These are phyloP conservation scores for Drosophila grimshawi DNA, from an alignment of 1,140 invertebrate genomes.

Conservation along the genomic window DNA sequence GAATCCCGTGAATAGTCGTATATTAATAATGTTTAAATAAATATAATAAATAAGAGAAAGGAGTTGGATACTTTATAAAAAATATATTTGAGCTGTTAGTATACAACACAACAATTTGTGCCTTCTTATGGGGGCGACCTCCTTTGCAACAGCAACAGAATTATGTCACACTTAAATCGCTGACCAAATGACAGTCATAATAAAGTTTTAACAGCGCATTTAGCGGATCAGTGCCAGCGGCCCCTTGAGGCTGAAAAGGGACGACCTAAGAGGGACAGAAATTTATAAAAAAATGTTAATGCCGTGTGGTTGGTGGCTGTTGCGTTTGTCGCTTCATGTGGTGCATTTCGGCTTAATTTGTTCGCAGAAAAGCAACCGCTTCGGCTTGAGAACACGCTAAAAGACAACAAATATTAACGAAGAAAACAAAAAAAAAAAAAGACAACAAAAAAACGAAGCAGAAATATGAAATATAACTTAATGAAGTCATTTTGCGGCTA, in stretches of 20 bases:
- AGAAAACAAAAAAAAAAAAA: no score
- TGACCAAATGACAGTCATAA: constrained; percentile 59
- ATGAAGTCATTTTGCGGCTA: constrained; percentile 82
- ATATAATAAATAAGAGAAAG: no score
- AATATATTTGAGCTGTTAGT: not conserved
- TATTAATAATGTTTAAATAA: not conserved
- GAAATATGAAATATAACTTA: constrained; percentile 72
- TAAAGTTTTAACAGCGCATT: constrained; percentile 77
- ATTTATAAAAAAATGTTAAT: constrained; percentile 42
- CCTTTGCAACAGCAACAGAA: constrained; percentile 45
- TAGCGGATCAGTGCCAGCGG: constrained; percentile 61
- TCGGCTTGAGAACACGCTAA: constrained; percentile 17
- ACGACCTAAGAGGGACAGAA: not conserved
- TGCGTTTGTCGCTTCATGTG: constrained; percentile 40
- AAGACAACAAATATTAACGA: constrained; percentile 11
- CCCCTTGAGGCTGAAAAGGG: not conserved
- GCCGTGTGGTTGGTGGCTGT: constrained; percentile 23
- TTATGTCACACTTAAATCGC: constrained; percentile 73
- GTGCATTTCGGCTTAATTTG: constrained; percentile 76
- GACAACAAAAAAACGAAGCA: constrained; percentile 7
- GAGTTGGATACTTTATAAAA: no score
- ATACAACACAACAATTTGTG: not conserved
- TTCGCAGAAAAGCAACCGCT: constrained; percentile 63
- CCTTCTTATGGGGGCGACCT: constrained; percentile 34
- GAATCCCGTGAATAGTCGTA: not conserved